These are phyloP conservation scores for Epizoanthus stellaris DNA, from an alignment of 92 coral and sea anemone genomes.

Conservation along the genomic window DNA sequence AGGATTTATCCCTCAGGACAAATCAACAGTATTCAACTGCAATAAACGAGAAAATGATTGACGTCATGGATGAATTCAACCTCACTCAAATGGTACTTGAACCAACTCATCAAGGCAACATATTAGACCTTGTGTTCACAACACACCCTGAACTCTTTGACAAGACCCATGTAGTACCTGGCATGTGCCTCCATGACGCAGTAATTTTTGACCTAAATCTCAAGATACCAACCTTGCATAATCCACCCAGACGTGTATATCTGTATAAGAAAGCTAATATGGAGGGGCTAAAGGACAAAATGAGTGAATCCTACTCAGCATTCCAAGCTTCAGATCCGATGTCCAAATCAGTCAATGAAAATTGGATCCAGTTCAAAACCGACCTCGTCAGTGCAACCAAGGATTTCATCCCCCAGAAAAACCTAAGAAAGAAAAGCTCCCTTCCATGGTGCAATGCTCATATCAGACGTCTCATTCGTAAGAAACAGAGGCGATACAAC, in stretches of 20 bases:
- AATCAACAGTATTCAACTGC: constrained; percentile 22
- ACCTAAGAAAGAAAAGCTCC: neutral
- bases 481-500: constrained; percentile 10
- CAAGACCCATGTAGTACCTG: constrained; percentile 46
- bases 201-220: constrained; percentile 30
- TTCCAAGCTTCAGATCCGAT: constrained; percentile 1
- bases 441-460: constrained; percentile 16
- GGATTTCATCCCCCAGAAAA: constrained; percentile 14
- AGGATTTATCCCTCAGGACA: constrained; percentile 6
- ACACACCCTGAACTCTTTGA: constrained; percentile 35
- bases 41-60: constrained; percentile 4
- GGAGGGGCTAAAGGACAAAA: constrained; percentile 19
- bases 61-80: constrained; percentile 23
- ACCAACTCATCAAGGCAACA: constrained; percentile 31
- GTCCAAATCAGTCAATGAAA: constrained; percentile 5
- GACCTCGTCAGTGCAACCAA: neutral
- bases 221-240: constrained; percentile 18
- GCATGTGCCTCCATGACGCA: constrained; percentile 22
- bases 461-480: constrained; percentile 1
- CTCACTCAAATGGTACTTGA: constrained; percentile 37
- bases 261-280: constrained; percentile 36
- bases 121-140: constrained; percentile 41
- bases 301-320: neutral
- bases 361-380: neutral
- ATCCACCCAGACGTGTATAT: constrained; percentile 30